phyloP scores from a whole-genome alignment of 2,113 vertebrate genomes.

The Colius striatus region DNA sequence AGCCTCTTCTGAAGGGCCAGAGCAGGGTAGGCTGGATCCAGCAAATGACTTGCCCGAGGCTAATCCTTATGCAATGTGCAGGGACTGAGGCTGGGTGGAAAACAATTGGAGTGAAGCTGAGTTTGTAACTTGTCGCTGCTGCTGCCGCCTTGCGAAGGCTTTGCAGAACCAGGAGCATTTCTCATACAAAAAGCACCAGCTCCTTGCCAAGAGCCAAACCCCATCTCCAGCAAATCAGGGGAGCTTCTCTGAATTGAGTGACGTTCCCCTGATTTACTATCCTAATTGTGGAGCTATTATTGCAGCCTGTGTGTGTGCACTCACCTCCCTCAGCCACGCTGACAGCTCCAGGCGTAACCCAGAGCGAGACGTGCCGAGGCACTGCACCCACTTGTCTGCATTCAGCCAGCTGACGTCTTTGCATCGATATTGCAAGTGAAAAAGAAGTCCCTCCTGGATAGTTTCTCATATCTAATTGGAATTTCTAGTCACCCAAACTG shows the following conservation, averaged over 20 bases:
- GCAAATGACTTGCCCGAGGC: neutral
- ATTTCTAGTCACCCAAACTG: neutral
- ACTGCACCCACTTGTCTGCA: constrained; percentile 29
- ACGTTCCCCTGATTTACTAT: constrained; percentile 1
- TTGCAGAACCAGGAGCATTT: neutral
- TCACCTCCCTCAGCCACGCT: neutral
- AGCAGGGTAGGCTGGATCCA: neutral
- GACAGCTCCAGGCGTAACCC: neutral
- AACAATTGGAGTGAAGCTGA: neutral
- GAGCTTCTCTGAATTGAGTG: neutral
- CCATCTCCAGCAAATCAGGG: neutral
- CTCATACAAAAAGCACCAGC: neutral
- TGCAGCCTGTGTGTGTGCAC: neutral
- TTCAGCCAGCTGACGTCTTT: neutral
- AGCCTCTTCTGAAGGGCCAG: neutral
- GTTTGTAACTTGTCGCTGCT: neutral
- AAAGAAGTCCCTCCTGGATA: neutral
- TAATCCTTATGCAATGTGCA: neutral
- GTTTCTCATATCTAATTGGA: neutral
- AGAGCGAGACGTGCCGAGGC: neutral
- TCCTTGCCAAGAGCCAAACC: neutral
- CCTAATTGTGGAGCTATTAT: constrained; percentile 30
- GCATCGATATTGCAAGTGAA: neutral
- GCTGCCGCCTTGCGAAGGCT: neutral
- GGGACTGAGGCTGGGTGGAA: constrained; percentile 9